Base-by-base conservation (phyloP, 2,888 invertebrate genomes). In the Scaptodrosophila latifasciaeformis region DNA sequence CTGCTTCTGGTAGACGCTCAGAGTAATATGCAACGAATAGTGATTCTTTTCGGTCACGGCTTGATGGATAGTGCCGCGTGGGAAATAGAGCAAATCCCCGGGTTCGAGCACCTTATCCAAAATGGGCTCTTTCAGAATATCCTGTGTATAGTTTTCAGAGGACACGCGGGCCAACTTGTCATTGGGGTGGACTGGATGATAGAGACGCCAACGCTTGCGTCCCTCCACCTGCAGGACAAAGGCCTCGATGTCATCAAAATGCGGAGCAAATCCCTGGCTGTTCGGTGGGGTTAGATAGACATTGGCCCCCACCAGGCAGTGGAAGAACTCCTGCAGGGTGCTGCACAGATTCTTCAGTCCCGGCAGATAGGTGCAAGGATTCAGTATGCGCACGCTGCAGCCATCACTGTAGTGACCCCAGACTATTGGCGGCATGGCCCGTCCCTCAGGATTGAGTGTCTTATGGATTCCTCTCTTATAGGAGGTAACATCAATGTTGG, bases 241-340 rank as follows among this genome's bases (percentile, higher is more conserved):
- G 0, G 97, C 98, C 87, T 99, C 99, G 66, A 98, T 98, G 82
- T 99, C 98, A 87, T 99, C 98, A 84, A 93, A 98, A 86, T 99
- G 98, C 0, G 98, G 98, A 1, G 98, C 98, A 88, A 99, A 99
- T 0, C 98, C 98, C 88, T 98, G 97, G 68, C 94, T 94, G 56
- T 93, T 93, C 0, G 96, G 93, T 5, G 99, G 99, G 1, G 98
- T 99, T 49, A 98, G 86, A 82, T 99, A 98, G 2, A 93, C 91
- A 89, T 99, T 99, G 0, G 96, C 94, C 15, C 98, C 98, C 47
- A 96, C 96, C 88, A 96, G 94, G 48, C 94, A 94, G 45, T 94
- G 93, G 83, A 98, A 97, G 81, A 90, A 93, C 85, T 97, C 97
- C 88, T 99, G 98, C 40, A 99, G 87, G 0, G 92, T 90, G 2